Evolutionary conservation across 2,888 invertebrate genomes (phyloP).

Genomic region (Diplolepis rosae): DNA sequence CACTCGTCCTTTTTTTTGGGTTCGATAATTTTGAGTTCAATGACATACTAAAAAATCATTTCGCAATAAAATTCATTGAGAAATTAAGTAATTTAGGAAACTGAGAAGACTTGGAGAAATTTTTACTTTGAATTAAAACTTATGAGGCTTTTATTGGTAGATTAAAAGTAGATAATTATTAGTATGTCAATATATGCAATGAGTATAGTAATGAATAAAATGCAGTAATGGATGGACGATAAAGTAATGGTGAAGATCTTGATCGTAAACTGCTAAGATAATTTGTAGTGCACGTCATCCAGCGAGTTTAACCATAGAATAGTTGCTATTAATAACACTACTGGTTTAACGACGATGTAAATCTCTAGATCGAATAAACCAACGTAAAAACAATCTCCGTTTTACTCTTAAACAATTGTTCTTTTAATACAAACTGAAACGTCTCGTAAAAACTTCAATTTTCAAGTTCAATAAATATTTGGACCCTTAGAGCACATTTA

Average conservation of each 20-base stretch:
- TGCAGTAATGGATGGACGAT: neutral
- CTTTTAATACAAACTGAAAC: neutral
- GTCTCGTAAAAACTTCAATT: too few species aligned
- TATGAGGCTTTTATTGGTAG: too few species aligned
- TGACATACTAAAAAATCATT: neutral
- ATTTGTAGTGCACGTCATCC: neutral
- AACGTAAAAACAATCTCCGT: neutral
- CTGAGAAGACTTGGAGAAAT: neutral
- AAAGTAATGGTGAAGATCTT: neutral
- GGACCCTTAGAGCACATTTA: neutral
- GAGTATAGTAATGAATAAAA: neutral
- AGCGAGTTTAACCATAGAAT: neutral
- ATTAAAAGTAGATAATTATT: too few species aligned
- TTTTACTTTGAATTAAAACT: too few species aligned
- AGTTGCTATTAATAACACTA: neutral
- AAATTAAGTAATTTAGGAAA: too few species aligned
- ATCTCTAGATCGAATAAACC: neutral
- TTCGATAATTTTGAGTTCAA: neutral
- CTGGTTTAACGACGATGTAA: neutral
- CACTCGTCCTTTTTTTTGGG: constrained; percentile 14
- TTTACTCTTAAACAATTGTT: neutral
- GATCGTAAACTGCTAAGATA: neutral
- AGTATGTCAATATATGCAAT: too few species aligned
- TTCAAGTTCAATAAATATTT: too few species aligned
- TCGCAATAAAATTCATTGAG: neutral